These are phyloP conservation scores for Rousettus madagascariensis DNA, from an alignment of 2,797 vertebrate genomes.

Conservation along the genomic window DNA sequence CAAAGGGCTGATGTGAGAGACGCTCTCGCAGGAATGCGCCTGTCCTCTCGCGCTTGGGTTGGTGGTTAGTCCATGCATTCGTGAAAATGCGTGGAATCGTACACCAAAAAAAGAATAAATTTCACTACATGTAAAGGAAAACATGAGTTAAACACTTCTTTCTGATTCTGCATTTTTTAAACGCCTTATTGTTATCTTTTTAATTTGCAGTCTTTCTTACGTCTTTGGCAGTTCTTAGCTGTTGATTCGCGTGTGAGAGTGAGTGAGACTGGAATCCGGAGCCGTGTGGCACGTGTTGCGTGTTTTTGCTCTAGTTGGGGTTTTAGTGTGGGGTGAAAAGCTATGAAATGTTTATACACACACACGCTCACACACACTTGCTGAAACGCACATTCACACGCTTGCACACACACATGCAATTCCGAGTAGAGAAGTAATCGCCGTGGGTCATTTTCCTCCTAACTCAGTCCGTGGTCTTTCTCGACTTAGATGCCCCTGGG, in stretches of 20 bases:
- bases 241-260: neutral
- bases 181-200: neutral
- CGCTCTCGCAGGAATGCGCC: neutral
- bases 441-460: neutral
- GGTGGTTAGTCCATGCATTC: neutral
- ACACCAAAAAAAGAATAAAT: neutral
- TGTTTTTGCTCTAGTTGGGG: neutral
- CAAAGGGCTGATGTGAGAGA: neutral
- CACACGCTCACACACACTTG: no score
- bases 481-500: neutral
- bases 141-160: neutral
- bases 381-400: no score
- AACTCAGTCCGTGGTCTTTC: neutral
- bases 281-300: neutral
- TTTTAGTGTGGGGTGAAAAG: neutral
- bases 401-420: neutral
- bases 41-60: neutral
- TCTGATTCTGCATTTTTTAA: neutral
- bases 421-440: neutral
- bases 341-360: neutral
- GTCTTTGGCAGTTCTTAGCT: neutral
- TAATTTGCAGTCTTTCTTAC: neutral
- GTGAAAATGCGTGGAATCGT: neutral
- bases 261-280: neutral
- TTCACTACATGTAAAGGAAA: neutral